Conservation (phyloP, 2,797 vertebrate species). For the Gallirallus australis region DNA sequence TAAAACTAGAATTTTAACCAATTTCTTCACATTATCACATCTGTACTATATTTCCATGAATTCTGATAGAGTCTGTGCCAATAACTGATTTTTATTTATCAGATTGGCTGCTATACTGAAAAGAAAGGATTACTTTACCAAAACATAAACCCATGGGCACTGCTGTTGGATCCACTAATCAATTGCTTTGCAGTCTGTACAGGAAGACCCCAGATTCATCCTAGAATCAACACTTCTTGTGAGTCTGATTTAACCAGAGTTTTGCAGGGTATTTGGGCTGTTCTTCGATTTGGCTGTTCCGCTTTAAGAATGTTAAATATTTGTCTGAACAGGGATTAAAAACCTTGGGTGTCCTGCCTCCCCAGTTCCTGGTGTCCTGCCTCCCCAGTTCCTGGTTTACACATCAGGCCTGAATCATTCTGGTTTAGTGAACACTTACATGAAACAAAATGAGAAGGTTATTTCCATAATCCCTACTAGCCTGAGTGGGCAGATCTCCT, state of each 20-base stretch:
- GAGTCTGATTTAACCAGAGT: background rate
- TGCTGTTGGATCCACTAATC: background rate
- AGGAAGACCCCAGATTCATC: rapidly evolving
- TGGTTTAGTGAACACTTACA: background rate
- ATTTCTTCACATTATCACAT: slow-evolving; percentile 1
- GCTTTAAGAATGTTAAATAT: background rate
- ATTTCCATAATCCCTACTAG: background rate
- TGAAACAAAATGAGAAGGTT: background rate
- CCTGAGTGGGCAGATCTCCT: background rate
- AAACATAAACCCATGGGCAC: background rate
- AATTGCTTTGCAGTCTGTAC: background rate
- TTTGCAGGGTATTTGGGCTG: background rate
- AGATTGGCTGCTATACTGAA: background rate
- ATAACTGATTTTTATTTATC: background rate
- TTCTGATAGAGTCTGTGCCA: background rate
- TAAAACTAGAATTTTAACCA: slow-evolving; percentile 30
- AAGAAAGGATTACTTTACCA: background rate
- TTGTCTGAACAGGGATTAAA: background rate
- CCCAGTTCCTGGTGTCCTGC: background rate
- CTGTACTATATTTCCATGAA: slow-evolving; percentile 8
- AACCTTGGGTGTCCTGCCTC: background rate
- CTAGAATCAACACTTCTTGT: background rate
- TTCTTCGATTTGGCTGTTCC: background rate
- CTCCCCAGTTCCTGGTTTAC: background rate
- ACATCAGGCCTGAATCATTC: background rate